These are phyloP conservation scores for Chunga burmeisteri DNA, from an alignment of 2,113 vertebrate genomes.

Conservation along the genomic window DNA sequence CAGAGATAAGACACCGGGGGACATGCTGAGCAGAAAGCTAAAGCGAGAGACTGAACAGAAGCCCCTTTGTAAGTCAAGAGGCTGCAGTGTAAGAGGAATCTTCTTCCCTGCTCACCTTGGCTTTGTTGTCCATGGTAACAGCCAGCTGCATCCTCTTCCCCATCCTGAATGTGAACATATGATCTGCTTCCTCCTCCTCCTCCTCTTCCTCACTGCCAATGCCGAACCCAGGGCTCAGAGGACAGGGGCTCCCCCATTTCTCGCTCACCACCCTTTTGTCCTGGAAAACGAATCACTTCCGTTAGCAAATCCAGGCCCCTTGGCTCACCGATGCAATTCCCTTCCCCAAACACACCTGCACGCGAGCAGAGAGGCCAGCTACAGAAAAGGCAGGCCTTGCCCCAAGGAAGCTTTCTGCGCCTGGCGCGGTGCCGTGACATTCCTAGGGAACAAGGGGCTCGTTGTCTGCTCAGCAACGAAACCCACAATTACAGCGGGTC, in stretches of 20 bases:
- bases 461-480: constrained; percentile 48
- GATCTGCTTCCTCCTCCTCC: constrained; percentile 58
- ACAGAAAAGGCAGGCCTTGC: background rate
- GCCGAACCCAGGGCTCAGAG: constrained; percentile 36
- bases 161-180: constrained; percentile 72
- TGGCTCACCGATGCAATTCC: background rate
- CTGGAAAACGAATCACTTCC: constrained; percentile 58
- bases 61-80: background rate
- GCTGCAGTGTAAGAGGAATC: background rate
- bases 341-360: constrained; percentile 42
- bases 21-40: background rate
- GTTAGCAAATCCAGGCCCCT: background rate
- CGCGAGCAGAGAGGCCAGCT: background rate
- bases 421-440: background rate
- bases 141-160: constrained; percentile 88
- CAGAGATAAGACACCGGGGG: rapidly evolving
- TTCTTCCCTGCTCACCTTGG: constrained; percentile 78
- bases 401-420: background rate
- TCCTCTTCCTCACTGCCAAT: constrained; percentile 68
- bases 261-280: constrained; percentile 88
- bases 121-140: constrained; percentile 90
- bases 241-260: constrained; percentile 67
- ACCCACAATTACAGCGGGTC: background rate
- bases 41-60: background rate
- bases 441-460: constrained; percentile 28